Evolutionary conservation across 2,113 vertebrate species (phyloP), one percentile per base, ranked within the genome.

Genomic region (Gila orcuttii): DNA sequence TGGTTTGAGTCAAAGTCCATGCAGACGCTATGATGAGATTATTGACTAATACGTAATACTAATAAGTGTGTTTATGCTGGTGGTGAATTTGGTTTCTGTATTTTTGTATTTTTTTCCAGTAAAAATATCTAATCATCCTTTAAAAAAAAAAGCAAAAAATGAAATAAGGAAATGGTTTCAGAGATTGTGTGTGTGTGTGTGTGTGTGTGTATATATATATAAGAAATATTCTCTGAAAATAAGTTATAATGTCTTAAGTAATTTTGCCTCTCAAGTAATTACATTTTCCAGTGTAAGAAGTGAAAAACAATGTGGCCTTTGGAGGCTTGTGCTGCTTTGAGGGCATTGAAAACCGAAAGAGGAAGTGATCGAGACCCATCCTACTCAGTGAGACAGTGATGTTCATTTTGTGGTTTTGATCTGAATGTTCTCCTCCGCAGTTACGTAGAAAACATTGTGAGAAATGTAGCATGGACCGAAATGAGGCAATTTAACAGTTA

Each of bases 311-410:
- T 47, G 3, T 33, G 33, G 57, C 19, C 31, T 83, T 52, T 85
- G n/a, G 59, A 50, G 39, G 50, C 85, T 39, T 60, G 59, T 39
- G 74, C 19, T 79, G 68, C 57, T 82, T 7, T 81, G 60, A 89
- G 15, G 50, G 78, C 85, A 79, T 42, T 79, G n/a, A 86, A 88
- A 79, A 81, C 76, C n/a, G 85, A 89, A 87, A 89, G 83, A 75
- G 75, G 88, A 89, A 89, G 73, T 83, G 71, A 82, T 57, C 47
- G 25, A 86, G 33, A 79, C 62, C 47, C 50, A 4, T 74, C 28
- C 73, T 86, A 60, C 69, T 74, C 39, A 19, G 79, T n/a, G 71
- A 82, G 28, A 28, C 17, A 25, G 47, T n/a, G 6, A 59, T 78
- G 85, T 78, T 84, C 33, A 39, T 47, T 17, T 77, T 59, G 74